Base-by-base conservation (phyloP, 1,140 invertebrate genomes). In the Pteromalus puparum region DNA sequence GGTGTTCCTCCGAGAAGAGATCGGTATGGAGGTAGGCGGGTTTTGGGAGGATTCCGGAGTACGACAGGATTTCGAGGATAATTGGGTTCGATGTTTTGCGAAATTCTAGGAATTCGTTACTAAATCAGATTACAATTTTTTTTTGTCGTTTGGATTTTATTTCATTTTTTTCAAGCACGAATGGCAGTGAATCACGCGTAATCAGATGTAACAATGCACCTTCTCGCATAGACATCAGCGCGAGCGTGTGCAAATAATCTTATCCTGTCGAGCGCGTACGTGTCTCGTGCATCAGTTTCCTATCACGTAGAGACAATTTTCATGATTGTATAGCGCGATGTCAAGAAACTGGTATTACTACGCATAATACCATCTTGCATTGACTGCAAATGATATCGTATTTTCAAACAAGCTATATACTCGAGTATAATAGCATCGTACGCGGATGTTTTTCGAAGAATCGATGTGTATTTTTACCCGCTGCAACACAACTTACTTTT, bases 281-380 rank as follows among this genome's bases (percentile, higher is more conserved):
- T 74, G 34, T 24, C 72, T 24, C 72, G 21, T 9, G 72, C 38
- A 30, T 74, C 34, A 74, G 1, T 74, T 42, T 74, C 18, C 38
- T 7, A 74, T 42, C 72, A 42, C 72, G 34, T 74, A 74, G 72
- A 38, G 53, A n/a, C 53, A 61, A 61, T 61, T 61, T 61, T 61
- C 53, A 61, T n/a, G 21, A 61, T n/a, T 61, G 53, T 61, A 18
- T n/a, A 61, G 5, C n/a, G 15, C 48, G 48, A 18, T 53, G 48
- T 18, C 48, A 21, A 53, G 48, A 53, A 53, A 53, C 48, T 10
- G 13, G 48, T 53, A 21, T 10, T 42, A 42, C 1, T 42, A 42
- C 38, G 38, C 10, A 65, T 65, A 24, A 65, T 21, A 21, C 21
- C 15, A n/a, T 4, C 5, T 65, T 15, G 12, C 61, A 65, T 65